phyloP scores from a whole-genome alignment of 2,888 invertebrate species.

The Stenurella melanura region DNA sequence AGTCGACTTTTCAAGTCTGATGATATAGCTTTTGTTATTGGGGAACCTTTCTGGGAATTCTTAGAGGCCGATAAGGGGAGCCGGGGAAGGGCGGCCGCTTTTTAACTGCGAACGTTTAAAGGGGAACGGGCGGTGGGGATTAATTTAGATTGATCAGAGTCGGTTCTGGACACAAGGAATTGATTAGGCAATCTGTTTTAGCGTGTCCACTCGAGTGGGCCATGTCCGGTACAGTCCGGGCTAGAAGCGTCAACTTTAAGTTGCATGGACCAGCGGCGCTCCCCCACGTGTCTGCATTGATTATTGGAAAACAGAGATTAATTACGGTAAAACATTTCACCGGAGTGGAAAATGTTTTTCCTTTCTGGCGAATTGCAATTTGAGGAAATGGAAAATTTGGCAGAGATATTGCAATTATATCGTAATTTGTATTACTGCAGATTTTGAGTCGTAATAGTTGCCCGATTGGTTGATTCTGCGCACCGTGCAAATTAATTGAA shows the following conservation, averaged over 20 bases:
- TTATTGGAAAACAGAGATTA: slow-evolving; percentile 59
- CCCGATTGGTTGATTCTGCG: slow-evolving; percentile 4
- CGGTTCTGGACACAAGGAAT: slow-evolving; percentile 74
- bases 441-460: slow-evolving; percentile 3
- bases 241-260: slow-evolving; percentile 32
- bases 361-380: slow-evolving; percentile 44
- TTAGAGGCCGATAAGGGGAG: slow-evolving; percentile 28
- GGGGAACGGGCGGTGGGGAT: slow-evolving; percentile 71
- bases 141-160: slow-evolving; percentile 75
- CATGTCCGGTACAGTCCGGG: slow-evolving; percentile 69
- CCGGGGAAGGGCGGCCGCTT: slow-evolving; percentile 57
- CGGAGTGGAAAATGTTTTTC: slow-evolving; percentile 52
- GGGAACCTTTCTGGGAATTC: slow-evolving; percentile 41
- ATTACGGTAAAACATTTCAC: slow-evolving; percentile 57
- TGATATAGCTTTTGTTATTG: slow-evolving; percentile 54
- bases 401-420: slow-evolving; percentile 19
- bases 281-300: slow-evolving; percentile 56
- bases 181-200: slow-evolving; percentile 76
- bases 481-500: not conserved
- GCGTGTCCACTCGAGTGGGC: slow-evolving; percentile 74
- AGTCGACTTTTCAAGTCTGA: slow-evolving; percentile 52
- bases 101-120: slow-evolving; percentile 72
- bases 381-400: slow-evolving; percentile 52
- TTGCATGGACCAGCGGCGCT: slow-evolving; percentile 11
- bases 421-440: slow-evolving; percentile 26